Evolutionary conservation across 1,140 invertebrate genomes (phyloP), one percentile per base, ranked within the genome.

Genomic region (Drosophila hydei): DNA sequence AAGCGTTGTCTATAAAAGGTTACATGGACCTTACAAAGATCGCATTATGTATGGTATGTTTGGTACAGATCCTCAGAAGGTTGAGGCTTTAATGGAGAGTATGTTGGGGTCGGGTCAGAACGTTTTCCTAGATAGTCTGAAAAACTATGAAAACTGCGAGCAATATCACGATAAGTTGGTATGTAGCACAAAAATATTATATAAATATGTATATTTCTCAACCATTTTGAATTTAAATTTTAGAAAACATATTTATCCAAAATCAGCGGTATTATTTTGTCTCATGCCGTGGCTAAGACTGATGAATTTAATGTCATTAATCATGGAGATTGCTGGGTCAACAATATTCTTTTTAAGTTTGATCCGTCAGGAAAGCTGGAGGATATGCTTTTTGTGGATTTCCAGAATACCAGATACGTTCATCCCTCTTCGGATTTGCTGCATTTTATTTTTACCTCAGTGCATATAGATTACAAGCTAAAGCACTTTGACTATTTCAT

Each of bases 261-360:
- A 9, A 8, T 65, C 0, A 8, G 7, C 3, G 23, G 52, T 0
- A 2, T 33, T 0, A 45, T 65, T 14, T 2, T 6, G 6, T 0
- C 1, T 0, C n/a, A 45, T 8, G 45, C 25, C 7, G 11, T 1
- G 3, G 1, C 12, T 1, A 56, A 93, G 25, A 70, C 90, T 0
- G 89, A 92, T 9, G 92, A 93, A 36, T 94, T 94, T 43, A 92
- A 93, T 72, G 94, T 94, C 0, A 84, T 95, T 3, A 94, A 93
- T 72, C 95, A 95, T 61, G 95, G 95, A 3, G 95, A 95, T 78
- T 92, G 92, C n/a, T 95, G 94, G 94, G 89, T 93, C 0, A 95
- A 95, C 68, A 95, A 95, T 75, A 92, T 95, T 79, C 80, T 95
- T 30, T 95, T 95, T 48, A 89, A 91, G 42, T 76, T 91, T 25